Base-by-base conservation (phyloP, 1,140 invertebrate genomes). In the Maniola jurtina region DNA sequence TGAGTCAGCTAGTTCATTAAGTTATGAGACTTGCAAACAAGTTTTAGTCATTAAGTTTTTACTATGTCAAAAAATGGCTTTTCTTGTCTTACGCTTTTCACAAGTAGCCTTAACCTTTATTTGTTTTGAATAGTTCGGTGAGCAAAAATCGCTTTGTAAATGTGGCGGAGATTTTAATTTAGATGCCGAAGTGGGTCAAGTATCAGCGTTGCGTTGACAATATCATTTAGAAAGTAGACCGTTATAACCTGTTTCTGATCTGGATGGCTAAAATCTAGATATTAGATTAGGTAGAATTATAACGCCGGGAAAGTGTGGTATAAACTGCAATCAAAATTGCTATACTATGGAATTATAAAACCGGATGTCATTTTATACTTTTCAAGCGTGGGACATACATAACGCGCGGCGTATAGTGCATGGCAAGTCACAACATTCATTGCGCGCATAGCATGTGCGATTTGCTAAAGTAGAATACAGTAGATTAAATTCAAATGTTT, bases 191-290 rank as follows among this genome's bases (percentile, higher is more conserved):
- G 68, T 81, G 66, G 80, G 77, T 81, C 80, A 80, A 78, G 77
- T 76, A 64, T 72, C 66, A 66, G 33, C 54, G 69, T 64, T 72
- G 71, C 66, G 66, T 76, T 75, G 74, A 77, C 73, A 80, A 80
- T 76, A 75, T 72, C 73, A 61, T 69, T 78, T 80, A 78, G 79
- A 83, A 83, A 83, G 81, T 81, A 66, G 71, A 78, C 70, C 69
- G 64, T 50, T 64, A 52, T 70, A 79, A 81, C 81, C 75, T 73
- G 80, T 77, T 81, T 64, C 60, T 35, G 54, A 64, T 71, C 47
- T 65, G 66, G 48, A 52, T 52, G 13, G 16, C 48, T 52, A 14
- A 52, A 52, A 52, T 52, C 48, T 52, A 52, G 48, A 52, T 52
- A 52, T 52, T 52, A 52, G 16, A 52, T 48, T 25, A 25, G 16